These are phyloP conservation scores for Tetranychus urticae DNA, from an alignment of 1,140 invertebrate genomes.

Conservation along the genomic window DNA sequence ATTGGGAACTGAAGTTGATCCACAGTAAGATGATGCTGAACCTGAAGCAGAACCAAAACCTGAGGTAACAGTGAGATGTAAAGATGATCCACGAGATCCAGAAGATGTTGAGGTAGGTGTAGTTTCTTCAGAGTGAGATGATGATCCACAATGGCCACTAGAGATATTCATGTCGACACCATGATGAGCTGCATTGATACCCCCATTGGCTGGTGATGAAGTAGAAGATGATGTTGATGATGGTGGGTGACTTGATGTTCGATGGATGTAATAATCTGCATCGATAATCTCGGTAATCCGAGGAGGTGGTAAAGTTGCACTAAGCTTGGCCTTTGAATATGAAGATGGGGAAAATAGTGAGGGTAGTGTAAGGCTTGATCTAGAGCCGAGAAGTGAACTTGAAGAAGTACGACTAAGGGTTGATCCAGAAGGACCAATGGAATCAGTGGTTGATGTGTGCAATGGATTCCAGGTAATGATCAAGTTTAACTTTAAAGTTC, in stretches of 20 bases:
- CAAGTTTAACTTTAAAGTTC: constrained; percentile 35
- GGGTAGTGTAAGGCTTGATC: background rate
- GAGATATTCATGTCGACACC: too few relatives aligned
- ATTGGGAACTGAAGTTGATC: background rate
- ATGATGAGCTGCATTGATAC: too few relatives aligned
- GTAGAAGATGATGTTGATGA: background rate
- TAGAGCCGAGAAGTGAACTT: background rate
- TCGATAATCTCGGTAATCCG: background rate
- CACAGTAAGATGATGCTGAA: background rate
- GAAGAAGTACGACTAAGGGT: background rate
- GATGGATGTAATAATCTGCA: background rate
- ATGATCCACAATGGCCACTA: background rate
- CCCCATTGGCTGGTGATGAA: background rate
- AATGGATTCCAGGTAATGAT: constrained; percentile 31
- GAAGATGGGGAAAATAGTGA: background rate
- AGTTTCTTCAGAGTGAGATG: background rate
- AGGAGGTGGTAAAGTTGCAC: background rate
- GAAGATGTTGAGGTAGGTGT: background rate
- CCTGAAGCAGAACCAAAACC: background rate
- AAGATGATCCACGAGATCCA: background rate
- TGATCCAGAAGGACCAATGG: background rate
- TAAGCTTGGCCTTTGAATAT: background rate
- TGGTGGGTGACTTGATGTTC: background rate
- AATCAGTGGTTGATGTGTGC: background rate
- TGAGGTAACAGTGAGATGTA: background rate